Base-by-base conservation (phyloP, 1,140 invertebrate species). In the Zaprionus taronus region DNA sequence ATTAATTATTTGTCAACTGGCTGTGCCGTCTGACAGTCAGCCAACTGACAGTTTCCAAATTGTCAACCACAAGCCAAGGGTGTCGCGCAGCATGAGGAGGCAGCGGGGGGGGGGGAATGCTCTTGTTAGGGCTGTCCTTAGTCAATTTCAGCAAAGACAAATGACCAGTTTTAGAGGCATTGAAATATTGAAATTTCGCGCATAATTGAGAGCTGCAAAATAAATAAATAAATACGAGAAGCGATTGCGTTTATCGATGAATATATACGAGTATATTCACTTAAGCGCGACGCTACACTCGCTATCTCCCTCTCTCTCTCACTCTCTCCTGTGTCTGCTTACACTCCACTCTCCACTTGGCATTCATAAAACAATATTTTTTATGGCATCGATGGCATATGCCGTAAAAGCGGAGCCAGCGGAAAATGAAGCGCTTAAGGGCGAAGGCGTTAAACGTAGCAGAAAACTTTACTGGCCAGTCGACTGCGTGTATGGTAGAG, bases 291-390 rank as follows among this genome's bases (percentile, higher is more conserved):
- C 28, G 9, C n/a, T 7, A 20, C 60, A 11, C 41, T 5, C 14
- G 2, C 31, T 12, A 4, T n/a, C 26, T 6, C 34, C 17, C 6
- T 2, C 31, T 17, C 11, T n/a, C 20, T 34, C 24, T 31, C 51
- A n/a, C 11, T 58, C 63, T 75, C 36, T 78, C 22, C 22, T 20
- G n/a, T n/a, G n/a, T n/a, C n/a, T n/a, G n/a, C n/a, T n/a, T n/a
- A n/a, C n/a, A 51, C 31, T 60, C 49, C 12, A 41, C 11, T 14
- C 47, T 51, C 20, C 38, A 65, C 58, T 55, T 63, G 63, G 47
- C 47, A 76, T 72, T 64, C 78, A 76, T 71, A 79, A 89, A 83
- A 76, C 72, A 72, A 89, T 89, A 84, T 89, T 89, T 89, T 87
- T 83, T 83, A 83, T 78, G 77, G 60, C 72, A 63, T 60, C 80